Evolutionary conservation across 2,888 invertebrate genomes (phyloP), one percentile per base, ranked within the genome.

Genomic region (Mesoligia furuncula): DNA sequence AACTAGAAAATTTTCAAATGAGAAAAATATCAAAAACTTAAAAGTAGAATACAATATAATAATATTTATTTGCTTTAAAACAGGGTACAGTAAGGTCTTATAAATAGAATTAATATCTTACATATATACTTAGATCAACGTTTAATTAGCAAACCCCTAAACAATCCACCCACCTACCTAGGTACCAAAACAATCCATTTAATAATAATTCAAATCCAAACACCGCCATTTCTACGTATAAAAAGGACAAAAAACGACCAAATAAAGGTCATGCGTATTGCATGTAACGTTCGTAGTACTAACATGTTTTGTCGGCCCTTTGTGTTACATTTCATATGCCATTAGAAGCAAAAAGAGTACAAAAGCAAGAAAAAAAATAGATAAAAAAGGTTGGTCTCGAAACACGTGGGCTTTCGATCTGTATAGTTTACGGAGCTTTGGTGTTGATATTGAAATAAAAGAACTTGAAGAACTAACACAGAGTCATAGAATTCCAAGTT

Each of bases 391-490:
- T 87, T 78, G 88, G 88, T 91, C 89, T 87, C 86, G 77, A 83
- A 92, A 93, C 93, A 94, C 94, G 94, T 94, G 94, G 94, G 90
- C 85, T 79, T 85, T 83, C 79, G 81, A 78, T 85, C 68, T 80
- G 66, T 77, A 74, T 42, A 74, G 59, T 36, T 75, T 79, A 61
- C 2, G 69, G 31, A 67, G 61, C 24, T 64, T 74, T 67, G n/a
- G 59, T 36, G n/a, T 45, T 48, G 24, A 64, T 6, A 36, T 67
- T 62, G 27, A 59, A 59, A 68, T 31, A 42, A 77, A 71, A 61
- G 11, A 59, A 70, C 20, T 80, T 31, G 11, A 76, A 48, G 7
- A 64, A 42, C 0, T 36, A 54, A 45, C 7, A 11, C 3, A 69
- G 9, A 17, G 15, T 24, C 11, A 51, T 69, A 11, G 1, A 51